A percentile compares a stretch with the other conserved stretches of the same genome.
phyloP scores from a whole-genome alignment of 2,888 invertebrate genomes.

The Acronicta leporina region DNA sequence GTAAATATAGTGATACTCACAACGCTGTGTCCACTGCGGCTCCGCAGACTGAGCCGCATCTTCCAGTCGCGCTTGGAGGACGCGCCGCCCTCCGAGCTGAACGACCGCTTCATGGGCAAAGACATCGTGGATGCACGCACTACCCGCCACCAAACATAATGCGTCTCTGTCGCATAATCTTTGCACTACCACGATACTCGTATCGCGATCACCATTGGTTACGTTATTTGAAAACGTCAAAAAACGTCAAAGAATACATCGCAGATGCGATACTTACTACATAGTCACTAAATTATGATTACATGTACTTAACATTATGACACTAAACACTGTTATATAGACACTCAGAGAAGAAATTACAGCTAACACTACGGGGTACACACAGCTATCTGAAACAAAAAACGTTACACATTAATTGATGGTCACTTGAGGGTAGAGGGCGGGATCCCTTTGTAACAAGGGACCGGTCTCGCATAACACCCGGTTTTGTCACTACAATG shows the following conservation, averaged over 20 bases:
- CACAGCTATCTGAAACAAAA: constrained; percentile 56
- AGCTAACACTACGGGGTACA: constrained; percentile 40
- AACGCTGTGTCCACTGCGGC: constrained; percentile 90
- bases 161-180: constrained; percentile 69
- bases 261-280: constrained; percentile 18
- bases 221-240: constrained; percentile 24
- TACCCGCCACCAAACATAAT: constrained; percentile 55
- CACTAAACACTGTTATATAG: constrained; percentile 39
- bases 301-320: constrained; percentile 36
- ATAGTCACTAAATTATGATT: constrained; percentile 24
- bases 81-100: constrained; percentile 90
- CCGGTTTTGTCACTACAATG: neutral
- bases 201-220: constrained; percentile 20
- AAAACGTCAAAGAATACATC: constrained; percentile 22
- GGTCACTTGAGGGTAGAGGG: constrained; percentile 8
- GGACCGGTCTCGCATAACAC: neutral
- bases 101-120: constrained; percentile 90
- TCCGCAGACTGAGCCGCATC: constrained; percentile 92
- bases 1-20: constrained; percentile 70
- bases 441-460: constrained; percentile 14
- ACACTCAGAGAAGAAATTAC: constrained; percentile 39
- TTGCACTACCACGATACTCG: constrained; percentile 26
- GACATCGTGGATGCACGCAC: constrained; percentile 68
- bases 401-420: constrained; percentile 24
- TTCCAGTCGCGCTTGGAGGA: constrained; percentile 92